Base-by-base conservation (phyloP, 2,888 invertebrate genomes). In the Cerceris rybyensis region DNA sequence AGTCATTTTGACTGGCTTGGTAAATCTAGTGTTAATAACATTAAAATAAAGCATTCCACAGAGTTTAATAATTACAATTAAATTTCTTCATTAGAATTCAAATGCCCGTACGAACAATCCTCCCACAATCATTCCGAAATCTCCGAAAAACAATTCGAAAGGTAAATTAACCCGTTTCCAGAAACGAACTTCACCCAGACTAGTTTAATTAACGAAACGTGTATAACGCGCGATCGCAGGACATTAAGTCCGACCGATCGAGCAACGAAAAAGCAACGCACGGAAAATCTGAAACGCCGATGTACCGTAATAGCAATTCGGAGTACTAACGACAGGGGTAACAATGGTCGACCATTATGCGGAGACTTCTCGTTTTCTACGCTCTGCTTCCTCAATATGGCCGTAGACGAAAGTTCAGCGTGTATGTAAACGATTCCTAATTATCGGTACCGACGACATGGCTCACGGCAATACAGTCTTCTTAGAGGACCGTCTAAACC, bases 401-500 rank as follows among this genome's bases (percentile, higher is more conserved):
- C 8, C 64, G 46, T 59, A 60, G 50, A 39, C 63, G 55, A 64
- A 60, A 72, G 57, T 64, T 52, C 70, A 79, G 46, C 73, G 76
- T 79, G 65, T 76, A 82, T 71, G 82, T 82, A 82, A 83, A 80
- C 77, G 82, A 83, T 77, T 75, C 75, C 80, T 83, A 82, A 83
- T 82, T 82, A 82, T 82, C 71, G 76, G 78, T 75, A 54, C 64
- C 50, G 59, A 58, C 81, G 70, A 78, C 78, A 75, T 70, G 72
- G 68, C 63, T 61, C 54, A 46, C 43, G 39, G 64, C 59, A 52
- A 49, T 69, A 65, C 59, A 63, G 59, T 46, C 64, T 66, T 64
- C 70, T 65, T 60, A 57, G n/a, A 65, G 60, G 70, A 60, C 70
- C 54, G 59, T 63, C 59, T 58, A 43, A 59, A 58, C 13, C 7